These are phyloP conservation scores for Drosophila nigrodunni DNA, from an alignment of 1,140 invertebrate genomes.

Conservation along the genomic window DNA sequence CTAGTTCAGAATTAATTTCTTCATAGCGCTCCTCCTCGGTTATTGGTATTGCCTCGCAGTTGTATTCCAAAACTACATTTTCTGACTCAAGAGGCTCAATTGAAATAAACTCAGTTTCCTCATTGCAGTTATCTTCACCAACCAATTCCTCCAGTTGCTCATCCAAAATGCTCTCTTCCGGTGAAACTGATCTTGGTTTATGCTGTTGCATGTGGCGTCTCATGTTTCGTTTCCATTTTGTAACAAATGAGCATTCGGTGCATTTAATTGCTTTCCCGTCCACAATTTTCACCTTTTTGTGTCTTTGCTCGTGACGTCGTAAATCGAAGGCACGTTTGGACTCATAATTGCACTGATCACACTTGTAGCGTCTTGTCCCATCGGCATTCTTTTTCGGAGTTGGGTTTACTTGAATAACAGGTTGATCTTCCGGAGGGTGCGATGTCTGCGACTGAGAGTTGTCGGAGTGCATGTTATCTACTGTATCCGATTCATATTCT, in stretches of 20 bases:
- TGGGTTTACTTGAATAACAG: not conserved
- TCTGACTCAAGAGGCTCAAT: not conserved
- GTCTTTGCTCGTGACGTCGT: slow-evolving; percentile 17
- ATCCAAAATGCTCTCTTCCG: not conserved
- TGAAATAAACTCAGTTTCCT: not conserved
- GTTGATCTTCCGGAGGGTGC: not conserved
- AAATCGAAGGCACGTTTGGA: slow-evolving; percentile 31
- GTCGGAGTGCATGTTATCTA: not conserved
- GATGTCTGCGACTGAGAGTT: not conserved
- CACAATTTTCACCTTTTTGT: slow-evolving; percentile 7
- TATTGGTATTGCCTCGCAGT: not conserved
- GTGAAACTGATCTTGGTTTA: not conserved
- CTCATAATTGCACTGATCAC: slow-evolving; percentile 28
- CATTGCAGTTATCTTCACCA: not conserved
- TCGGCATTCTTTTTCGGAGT: not conserved
- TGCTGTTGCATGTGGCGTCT: slow-evolving; percentile 30
- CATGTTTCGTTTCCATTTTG: slow-evolving; percentile 42
- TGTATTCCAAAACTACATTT: not conserved
- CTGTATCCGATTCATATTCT: not conserved
- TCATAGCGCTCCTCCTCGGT: not conserved
- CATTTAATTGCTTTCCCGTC: slow-evolving; percentile 31
- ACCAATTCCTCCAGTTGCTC: slow-evolving; percentile 5
- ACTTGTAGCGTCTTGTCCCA: slow-evolving; percentile 13
- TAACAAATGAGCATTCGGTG: slow-evolving; percentile 26
- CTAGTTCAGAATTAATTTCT: not conserved